Base-by-base conservation (phyloP, 2,113 vertebrate species). In the Gobio gobio region DNA sequence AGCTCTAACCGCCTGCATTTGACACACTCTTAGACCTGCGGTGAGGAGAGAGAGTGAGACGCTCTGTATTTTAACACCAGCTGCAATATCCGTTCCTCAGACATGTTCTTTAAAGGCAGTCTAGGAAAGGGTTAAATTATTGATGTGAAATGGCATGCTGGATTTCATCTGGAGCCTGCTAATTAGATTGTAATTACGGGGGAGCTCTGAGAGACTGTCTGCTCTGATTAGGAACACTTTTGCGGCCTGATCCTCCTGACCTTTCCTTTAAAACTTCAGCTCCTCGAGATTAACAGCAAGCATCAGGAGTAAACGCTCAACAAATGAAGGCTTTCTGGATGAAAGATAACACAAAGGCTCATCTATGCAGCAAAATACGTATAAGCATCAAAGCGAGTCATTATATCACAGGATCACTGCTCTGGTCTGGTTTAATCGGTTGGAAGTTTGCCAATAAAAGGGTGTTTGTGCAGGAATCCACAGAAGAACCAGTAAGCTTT, bases 171-270 rank as follows among this genome's bases (percentile, higher is more conserved):
- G 89, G 92, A 92, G 92, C 89, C 89, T 92, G 90, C 90, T 95
- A 94, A 95, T 94, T 94, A 94, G 91, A 93, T 89, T 90, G 91
- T 93, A 94, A 94, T 94, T 93, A 94, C 88, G 90, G 88, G 80
- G 56, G 87, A 91, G 92, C 91, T 91, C 89, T 92, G 91, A 77
- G n/a, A 90, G 91, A 86, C 80, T 92, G 93, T 92, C 93, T 92
- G 82, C 87, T 92, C 90, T 91, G 93, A 95, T 95, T 94, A 94
- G 89, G 92, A 93, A 92, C 89, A 90, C 91, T 92, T 93, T 90
- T 89, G 88, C 66, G 40, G 89, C 86, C 84, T 81, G 90, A 89
- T 89, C 87, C 76, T 84, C 77, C 86, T 92, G 92, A 94, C 91
- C 93, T 94, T 94, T 94, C 88, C 54, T 88, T 92, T 93, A 91